phyloP scores from a whole-genome alignment of 2,888 invertebrate species.

The Beris chalybata region DNA sequence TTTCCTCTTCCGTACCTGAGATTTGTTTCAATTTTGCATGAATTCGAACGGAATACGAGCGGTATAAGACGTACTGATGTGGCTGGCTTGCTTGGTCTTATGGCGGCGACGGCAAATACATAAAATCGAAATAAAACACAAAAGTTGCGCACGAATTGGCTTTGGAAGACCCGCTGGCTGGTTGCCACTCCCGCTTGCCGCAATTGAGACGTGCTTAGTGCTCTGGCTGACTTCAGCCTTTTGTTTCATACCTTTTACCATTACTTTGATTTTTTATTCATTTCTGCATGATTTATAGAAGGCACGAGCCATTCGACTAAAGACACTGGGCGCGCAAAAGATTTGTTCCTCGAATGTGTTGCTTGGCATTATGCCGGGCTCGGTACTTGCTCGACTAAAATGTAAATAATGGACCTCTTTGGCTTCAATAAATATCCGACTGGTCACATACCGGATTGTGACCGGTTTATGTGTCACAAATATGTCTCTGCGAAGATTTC shows the following conservation, averaged over 20 bases:
- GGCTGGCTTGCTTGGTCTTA: too few relatives aligned
- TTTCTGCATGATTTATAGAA: conserved; percentile 37
- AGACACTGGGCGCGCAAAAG: conserved; percentile 11
- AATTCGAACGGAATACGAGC: too few relatives aligned
- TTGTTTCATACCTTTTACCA: conserved; percentile 18
- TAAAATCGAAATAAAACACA: neutral
- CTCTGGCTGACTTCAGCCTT: conserved; percentile 16
- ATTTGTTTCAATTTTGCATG: conserved; percentile 19
- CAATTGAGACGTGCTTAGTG: conserved; percentile 31
- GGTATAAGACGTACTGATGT: too few relatives aligned
- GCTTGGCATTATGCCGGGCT: neutral
- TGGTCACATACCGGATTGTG: conserved; percentile 14
- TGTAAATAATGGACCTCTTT: conserved; percentile 22
- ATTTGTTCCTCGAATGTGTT: conserved; percentile 11
- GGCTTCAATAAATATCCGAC: conserved; percentile 26
- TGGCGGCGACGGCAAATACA: too few relatives aligned
- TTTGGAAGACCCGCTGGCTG: conserved; percentile 20
- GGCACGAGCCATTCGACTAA: conserved; percentile 38
- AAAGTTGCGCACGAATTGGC: conserved; percentile 19
- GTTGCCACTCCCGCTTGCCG: conserved; percentile 24
- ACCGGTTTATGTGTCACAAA: conserved; percentile 21
- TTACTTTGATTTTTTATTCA: conserved; percentile 25
- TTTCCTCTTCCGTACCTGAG: conserved; percentile 9
- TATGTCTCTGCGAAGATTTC: conserved; percentile 8
- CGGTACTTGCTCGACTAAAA: conserved; percentile 2